A percentile compares a stretch with the other conserved stretches of the same genome.
Evolutionary conservation across 2,888 invertebrate genomes (phyloP).

Genomic region (Ichneumoninae sp.): DNA sequence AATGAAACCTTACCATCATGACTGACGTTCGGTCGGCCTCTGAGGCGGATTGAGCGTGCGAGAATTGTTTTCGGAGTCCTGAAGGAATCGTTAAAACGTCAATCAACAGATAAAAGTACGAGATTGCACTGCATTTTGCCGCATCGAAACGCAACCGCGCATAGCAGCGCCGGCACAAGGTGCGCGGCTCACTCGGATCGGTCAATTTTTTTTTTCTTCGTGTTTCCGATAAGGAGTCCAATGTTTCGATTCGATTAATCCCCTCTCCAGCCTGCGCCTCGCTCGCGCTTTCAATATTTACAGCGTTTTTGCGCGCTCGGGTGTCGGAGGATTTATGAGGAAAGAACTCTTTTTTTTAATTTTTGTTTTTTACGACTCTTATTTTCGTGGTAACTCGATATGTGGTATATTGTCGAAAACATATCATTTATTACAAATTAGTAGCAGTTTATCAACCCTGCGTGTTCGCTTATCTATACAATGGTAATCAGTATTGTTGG

Average conservation of each 20-base stretch:
- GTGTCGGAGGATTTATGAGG: neutral
- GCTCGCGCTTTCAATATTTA: neutral
- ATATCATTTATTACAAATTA: neutral
- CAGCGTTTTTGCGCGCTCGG: neutral
- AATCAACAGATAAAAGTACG: constrained; percentile 50
- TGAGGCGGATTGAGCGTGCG: neutral
- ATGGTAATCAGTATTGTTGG: neutral
- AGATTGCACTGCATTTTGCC: constrained; percentile 62
- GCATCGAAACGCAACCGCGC: constrained; percentile 69
- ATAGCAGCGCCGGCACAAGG: constrained; percentile 51
- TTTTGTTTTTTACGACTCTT: neutral
- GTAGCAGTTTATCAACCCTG: constrained; percentile 1
- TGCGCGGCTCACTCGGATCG: constrained; percentile 1
- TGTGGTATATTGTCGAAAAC: constrained; percentile 8
- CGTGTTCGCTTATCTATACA: neutral
- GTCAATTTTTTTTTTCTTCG: constrained; percentile 14
- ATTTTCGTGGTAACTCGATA: constrained; percentile 1
- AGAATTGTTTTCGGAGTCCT: neutral
- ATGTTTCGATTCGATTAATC: neutral
- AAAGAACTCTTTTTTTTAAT: neutral
- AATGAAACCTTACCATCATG: constrained; percentile 58
- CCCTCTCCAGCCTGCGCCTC: neutral
- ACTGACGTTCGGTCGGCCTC: constrained; percentile 16
- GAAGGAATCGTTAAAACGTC: constrained; percentile 30
- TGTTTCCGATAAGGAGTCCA: neutral